Percentiles rank a stretch among this genome's conserved stretches.
Conservation (phyloP, 2,113 vertebrate species). For the Ceratotherium simum region DNA sequence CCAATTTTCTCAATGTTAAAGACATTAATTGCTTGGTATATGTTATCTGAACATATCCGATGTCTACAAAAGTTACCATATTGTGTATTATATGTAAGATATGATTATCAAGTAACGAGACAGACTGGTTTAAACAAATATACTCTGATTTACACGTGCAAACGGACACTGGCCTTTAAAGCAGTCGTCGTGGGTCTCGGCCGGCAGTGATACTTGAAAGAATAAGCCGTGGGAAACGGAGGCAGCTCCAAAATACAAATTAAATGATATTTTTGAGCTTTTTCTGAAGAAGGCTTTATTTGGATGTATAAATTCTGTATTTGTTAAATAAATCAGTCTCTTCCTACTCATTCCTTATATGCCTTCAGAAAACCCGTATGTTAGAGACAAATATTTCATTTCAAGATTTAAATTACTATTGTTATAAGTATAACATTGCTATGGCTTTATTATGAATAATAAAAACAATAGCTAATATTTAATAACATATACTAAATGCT, state of each 20-base stretch:
- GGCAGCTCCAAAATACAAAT: background rate
- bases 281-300: background rate
- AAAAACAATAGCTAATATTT: background rate
- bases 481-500: fast-evolving
- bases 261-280: too few relatives aligned
- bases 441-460: background rate
- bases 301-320: background rate
- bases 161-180: background rate
- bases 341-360: too few relatives aligned
- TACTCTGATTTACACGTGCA: fast-evolving
- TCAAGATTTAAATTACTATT: background rate
- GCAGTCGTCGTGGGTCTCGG: too few relatives aligned
- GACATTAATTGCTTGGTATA: background rate
- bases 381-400: too few relatives aligned
- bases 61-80: background rate
- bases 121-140: background rate
- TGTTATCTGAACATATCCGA: background rate
- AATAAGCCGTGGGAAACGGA: fast-evolving
- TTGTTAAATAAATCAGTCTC: background rate
- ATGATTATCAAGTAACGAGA: background rate
- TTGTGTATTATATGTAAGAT: fast-evolving
- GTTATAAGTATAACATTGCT: too few relatives aligned
- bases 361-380: background rate
- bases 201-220: background rate
- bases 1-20: background rate